Evolutionary conservation across 2,888 invertebrate species (phyloP), one percentile per base, ranked within the genome.

Genomic region (Drosophila ochracea): DNA sequence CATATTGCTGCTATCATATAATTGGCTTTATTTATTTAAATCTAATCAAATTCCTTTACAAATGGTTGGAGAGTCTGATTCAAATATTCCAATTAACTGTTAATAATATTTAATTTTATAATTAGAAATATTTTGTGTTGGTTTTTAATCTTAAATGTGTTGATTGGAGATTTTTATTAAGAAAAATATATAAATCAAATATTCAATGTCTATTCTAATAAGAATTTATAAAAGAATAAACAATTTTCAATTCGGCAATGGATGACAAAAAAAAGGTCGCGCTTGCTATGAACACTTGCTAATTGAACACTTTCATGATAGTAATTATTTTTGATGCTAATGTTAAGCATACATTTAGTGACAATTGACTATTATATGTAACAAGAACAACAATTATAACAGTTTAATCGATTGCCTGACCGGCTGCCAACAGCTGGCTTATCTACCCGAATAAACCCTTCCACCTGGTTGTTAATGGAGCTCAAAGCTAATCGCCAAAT

Each of bases 401-500:
- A 21, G 16, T 41, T 41, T 53, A 64, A 67, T 70, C 80, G 60
- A 59, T 68, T 65, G 61, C 19, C 52, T 13, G 65, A 50, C 16
- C 37, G 61, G 47, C 35, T 68, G 39, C 47, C 55, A 52, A 57
- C 62, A 31, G 59, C 11, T 21, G 50, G 68, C 77, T 76, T 77
- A 79, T 79, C 77, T 13, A 33, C 0, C 5, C 4, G 35, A 62
- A 77, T 73, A 80, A 80, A 37, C 55, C 53, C 16, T 4, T n/a
- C 30, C 30, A 35, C 39, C 39, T 21, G 66, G 30, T 47, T 53
- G 54, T 41, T 61, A 68, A 67, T 69, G 66, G 66, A 68, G 54
- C 80, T 57, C 33, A 10, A 41, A 30, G 61, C 64, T 78, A 77
- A 74, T 71, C 76, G 49, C 11, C 31, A 33, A 67, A 65, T 73